phyloP scores from a whole-genome alignment of 2,113 vertebrate genomes.

The Sarotherodon lohbergeri region DNA sequence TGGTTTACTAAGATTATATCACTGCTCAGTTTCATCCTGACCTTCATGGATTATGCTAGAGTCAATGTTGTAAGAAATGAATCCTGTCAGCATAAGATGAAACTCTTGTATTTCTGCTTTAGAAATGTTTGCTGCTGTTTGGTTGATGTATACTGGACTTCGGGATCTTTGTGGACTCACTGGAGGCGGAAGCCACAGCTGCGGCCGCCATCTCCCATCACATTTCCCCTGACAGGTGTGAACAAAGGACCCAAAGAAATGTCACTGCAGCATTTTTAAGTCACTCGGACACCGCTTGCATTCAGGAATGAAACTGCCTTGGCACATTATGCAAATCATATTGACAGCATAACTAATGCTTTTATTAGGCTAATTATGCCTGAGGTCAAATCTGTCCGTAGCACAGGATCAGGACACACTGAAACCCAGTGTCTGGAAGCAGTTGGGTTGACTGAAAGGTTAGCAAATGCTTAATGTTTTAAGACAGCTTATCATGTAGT shows the following conservation, averaged over 20 bases:
- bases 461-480: constrained; percentile 38
- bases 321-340: constrained; percentile 69
- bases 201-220: constrained; percentile 40
- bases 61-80: not conserved
- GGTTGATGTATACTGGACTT: not conserved
- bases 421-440: not conserved
- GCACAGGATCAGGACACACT: constrained; percentile 2
- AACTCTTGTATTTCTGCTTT: not conserved
- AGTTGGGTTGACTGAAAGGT: constrained; percentile 22
- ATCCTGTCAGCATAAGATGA: not conserved
- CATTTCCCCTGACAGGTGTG: constrained; percentile 69
- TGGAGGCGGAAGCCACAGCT: constrained; percentile 52
- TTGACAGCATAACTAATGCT: constrained; percentile 73
- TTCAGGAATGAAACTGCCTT: constrained; percentile 49
- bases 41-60: not conserved
- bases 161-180: constrained; percentile 17
- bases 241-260: constrained; percentile 70
- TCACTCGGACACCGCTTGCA: constrained; percentile 35
- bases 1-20: not conserved
- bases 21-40: not conserved
- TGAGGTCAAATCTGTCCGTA: constrained; percentile 55
- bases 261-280: constrained; percentile 57
- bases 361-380: constrained; percentile 71
- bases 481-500: constrained; percentile 46
- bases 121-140: not conserved